Conservation (phyloP, 2,888 invertebrate species). For the Xestia c-nigrum region DNA sequence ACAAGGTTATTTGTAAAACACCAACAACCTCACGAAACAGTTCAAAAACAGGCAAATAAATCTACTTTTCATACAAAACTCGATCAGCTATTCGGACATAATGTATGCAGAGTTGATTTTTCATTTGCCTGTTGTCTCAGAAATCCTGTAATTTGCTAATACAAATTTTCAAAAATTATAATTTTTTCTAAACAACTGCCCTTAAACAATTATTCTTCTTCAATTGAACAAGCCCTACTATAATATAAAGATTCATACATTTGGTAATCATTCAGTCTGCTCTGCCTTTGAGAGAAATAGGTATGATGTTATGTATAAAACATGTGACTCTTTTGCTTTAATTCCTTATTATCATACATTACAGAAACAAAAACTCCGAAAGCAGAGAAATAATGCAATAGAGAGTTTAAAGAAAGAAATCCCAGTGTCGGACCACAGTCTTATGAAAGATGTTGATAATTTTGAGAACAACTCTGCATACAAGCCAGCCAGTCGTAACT, state of each 20-base stretch:
- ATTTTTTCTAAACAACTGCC: not conserved
- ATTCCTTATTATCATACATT: constrained; percentile 15
- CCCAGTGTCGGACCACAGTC: constrained; percentile 84
- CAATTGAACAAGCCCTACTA: not conserved
- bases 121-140: too few relatives aligned
- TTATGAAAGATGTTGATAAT: constrained; percentile 84
- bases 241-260: not conserved
- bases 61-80: too few relatives aligned
- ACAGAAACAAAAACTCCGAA: constrained; percentile 88
- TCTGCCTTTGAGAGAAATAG: not conserved
- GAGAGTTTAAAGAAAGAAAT: constrained; percentile 87
- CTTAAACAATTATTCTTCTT: not conserved
- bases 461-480: constrained; percentile 84
- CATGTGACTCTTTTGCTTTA: not conserved
- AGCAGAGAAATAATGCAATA: constrained; percentile 86
- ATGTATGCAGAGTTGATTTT: too few relatives aligned
- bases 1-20: too few relatives aligned
- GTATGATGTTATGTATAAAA: not conserved
- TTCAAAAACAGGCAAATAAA: too few relatives aligned
- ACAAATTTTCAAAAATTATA: not conserved
- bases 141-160: not conserved
- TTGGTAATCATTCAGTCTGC: not conserved
- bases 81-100: too few relatives aligned
- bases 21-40: too few relatives aligned
- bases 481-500: constrained; percentile 82